Conservation (phyloP, 2,888 invertebrate genomes). For the Nemapogon koenigi region DNA sequence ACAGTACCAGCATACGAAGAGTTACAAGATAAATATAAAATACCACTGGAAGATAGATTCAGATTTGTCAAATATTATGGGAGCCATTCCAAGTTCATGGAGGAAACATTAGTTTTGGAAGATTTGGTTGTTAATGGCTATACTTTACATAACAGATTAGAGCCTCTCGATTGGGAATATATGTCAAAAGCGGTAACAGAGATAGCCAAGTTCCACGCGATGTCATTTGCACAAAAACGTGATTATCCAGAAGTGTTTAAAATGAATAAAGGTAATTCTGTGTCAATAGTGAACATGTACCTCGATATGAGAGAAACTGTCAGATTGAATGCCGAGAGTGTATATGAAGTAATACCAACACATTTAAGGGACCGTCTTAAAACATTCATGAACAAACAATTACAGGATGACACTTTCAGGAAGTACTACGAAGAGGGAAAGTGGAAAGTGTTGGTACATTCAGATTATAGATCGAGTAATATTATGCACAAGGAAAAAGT, state of each 20-base stretch:
- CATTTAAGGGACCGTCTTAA: conserved; percentile 20
- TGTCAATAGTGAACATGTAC: conserved; percentile 9
- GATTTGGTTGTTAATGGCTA: conserved; percentile 28
- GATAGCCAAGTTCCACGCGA: conserved; percentile 36
- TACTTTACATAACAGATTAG: conserved; percentile 20
- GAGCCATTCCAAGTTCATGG: conserved; percentile 18
- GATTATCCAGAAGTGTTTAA: conserved; percentile 26
- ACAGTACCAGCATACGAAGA: neutral
- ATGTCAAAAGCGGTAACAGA: conserved; percentile 24
- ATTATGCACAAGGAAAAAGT: conserved; percentile 22
- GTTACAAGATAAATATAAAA: conserved; percentile 4
- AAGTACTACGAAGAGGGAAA: conserved; percentile 21
- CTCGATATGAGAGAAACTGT: neutral
- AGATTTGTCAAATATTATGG: conserved; percentile 27
- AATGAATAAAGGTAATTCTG: conserved; percentile 16
- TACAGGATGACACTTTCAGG: conserved; percentile 12
- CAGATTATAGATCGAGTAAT: conserved; percentile 29
- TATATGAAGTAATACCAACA: conserved; percentile 19
- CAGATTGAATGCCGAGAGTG: conserved; percentile 8
- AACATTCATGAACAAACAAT: conserved; percentile 18
- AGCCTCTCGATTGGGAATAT: conserved; percentile 30
- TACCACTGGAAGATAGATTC: conserved; percentile 18
- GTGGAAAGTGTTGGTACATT: conserved; percentile 24
- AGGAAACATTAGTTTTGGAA: conserved; percentile 33
- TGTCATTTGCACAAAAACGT: conserved; percentile 34